Percentiles rank a stretch among this genome's conserved stretches.
phyloP scores from a whole-genome alignment of 2,113 vertebrate genomes.

The Lophius piscatorius region DNA sequence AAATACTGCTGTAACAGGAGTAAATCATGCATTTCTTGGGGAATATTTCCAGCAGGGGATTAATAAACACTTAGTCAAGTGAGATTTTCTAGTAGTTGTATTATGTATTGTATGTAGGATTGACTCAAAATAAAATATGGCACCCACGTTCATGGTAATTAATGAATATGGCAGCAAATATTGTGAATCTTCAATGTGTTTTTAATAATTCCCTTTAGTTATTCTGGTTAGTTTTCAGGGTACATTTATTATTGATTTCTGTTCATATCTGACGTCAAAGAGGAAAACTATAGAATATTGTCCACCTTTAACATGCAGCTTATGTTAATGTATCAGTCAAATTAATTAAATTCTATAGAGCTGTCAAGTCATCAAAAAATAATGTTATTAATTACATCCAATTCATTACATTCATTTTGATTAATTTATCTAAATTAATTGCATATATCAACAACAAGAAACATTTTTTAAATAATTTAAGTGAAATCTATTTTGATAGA shows the following conservation, averaged over 20 bases:
- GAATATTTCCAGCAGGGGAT: no score
- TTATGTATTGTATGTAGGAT: neutral
- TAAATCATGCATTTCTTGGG: neutral
- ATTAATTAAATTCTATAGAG: no score
- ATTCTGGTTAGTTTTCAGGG: no score
- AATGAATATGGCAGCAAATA: neutral
- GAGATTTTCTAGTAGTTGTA: neutral
- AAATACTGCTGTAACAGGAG: neutral
- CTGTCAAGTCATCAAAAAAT: no score
- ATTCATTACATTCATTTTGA: no score
- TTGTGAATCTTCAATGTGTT: neutral
- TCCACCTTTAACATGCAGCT: neutral
- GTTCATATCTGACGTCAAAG: neutral
- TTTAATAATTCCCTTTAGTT: neutral
- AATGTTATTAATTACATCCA: no score
- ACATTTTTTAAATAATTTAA: no score
- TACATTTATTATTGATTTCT: neutral
- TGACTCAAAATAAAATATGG: constrained; percentile 12
- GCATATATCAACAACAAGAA: no score
- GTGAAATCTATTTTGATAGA: no score
- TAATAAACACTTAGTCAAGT: neutral
- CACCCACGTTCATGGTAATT: neutral
- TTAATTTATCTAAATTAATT: no score
- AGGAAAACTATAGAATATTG: neutral
- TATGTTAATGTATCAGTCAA: neutral